Conservation (phyloP, 2,888 invertebrate genomes). For the Campopleginae sp. region DNA sequence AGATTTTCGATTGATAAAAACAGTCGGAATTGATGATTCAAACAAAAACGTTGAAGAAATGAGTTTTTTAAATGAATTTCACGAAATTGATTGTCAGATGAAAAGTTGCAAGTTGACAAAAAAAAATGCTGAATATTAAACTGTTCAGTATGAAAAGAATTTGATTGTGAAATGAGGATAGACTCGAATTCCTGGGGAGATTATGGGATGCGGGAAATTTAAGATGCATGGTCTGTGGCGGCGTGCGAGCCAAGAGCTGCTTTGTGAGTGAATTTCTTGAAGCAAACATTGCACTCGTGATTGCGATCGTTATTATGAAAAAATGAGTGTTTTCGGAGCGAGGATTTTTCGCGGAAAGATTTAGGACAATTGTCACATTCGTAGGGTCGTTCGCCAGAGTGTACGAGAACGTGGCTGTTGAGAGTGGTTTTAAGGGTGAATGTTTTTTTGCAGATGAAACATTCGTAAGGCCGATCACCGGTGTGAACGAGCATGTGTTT, state of each 20-base stretch:
- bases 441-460: constrained; percentile 80
- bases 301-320: constrained; percentile 78
- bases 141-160: not conserved
- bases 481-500: constrained; percentile 81
- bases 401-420: constrained; percentile 79
- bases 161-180: not conserved
- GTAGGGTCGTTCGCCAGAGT: constrained; percentile 76
- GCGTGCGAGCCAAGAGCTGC: constrained; percentile 79
- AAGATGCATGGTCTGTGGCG: constrained; percentile 79
- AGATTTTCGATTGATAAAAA: not conserved
- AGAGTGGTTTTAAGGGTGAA: constrained; percentile 80
- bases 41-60: not conserved
- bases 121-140: not conserved
- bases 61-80: not conserved
- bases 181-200: not conserved
- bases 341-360: constrained; percentile 77
- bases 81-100: not conserved
- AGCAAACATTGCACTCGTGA: constrained; percentile 79
- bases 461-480: constrained; percentile 79
- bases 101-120: not conserved
- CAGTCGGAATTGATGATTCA: not conserved
- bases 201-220: constrained; percentile 61
- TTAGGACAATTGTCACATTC: constrained; percentile 80
- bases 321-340: constrained; percentile 79
- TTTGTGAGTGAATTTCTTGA: constrained; percentile 80